Conservation (phyloP, 2,888 invertebrate genomes). For the Apeira syringaria region DNA sequence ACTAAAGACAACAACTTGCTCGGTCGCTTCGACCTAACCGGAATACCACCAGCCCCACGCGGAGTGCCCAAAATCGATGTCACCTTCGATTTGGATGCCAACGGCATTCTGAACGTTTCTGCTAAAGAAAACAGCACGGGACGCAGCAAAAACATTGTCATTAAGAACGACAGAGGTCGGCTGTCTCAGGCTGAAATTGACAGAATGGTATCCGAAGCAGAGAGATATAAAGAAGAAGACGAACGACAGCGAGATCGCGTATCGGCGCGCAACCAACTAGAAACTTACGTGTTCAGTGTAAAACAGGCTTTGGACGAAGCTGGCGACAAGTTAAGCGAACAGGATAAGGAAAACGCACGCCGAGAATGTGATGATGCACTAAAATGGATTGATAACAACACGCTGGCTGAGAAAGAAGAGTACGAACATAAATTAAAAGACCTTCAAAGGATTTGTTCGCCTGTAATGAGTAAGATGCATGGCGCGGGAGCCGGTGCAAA, state of each 20-base stretch:
- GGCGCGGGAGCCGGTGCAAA: conserved; percentile 65
- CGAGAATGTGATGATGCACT: conserved; percentile 84
- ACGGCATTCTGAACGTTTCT: conserved; percentile 92
- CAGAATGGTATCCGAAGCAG: conserved; percentile 90
- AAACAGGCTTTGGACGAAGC: conserved; percentile 87
- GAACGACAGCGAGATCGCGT: conserved; percentile 87
- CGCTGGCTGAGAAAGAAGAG: conserved; percentile 85
- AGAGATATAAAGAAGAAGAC: conserved; percentile 89
- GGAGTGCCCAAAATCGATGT: conserved; percentile 88
- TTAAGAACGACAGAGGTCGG: conserved; percentile 92
- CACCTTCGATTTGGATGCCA: conserved; percentile 90
- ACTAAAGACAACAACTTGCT: conserved; percentile 89
- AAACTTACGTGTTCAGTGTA: conserved; percentile 87
- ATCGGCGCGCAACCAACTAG: conserved; percentile 87
- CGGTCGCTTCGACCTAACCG: conserved; percentile 86
- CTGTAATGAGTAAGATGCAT: conserved; percentile 82
- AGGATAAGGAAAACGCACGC: conserved; percentile 85
- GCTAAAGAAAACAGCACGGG: conserved; percentile 88
- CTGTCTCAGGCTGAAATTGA: conserved; percentile 92
- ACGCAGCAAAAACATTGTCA: conserved; percentile 89
- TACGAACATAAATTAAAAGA: conserved; percentile 85
- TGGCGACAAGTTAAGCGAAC: conserved; percentile 83
- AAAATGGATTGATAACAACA: conserved; percentile 88
- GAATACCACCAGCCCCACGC: conserved; percentile 87
- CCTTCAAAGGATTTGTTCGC: conserved; percentile 82